phyloP scores from a whole-genome alignment of 2,888 invertebrate genomes.

The Drosophila cognata region DNA sequence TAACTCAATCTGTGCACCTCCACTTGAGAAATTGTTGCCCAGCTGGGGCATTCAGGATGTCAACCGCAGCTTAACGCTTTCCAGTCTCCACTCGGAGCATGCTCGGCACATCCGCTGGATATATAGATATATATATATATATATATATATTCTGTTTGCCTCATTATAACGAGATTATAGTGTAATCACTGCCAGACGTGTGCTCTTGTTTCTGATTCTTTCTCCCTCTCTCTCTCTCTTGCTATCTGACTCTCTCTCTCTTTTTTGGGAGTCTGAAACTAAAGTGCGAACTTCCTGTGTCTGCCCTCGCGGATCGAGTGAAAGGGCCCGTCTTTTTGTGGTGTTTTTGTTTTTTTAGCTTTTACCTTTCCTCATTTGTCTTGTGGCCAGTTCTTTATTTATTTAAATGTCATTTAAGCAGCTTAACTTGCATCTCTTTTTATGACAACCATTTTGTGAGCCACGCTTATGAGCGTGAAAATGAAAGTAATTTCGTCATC shows the following conservation, averaged over 20 bases:
- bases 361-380: constrained; percentile 60
- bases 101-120: constrained; percentile 71
- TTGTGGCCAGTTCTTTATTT: constrained; percentile 53
- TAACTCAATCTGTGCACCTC: constrained; percentile 63
- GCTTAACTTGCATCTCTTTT: constrained; percentile 67
- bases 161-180: constrained; percentile 76
- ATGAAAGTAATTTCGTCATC: constrained; percentile 76
- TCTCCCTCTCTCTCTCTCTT: constrained; percentile 5
- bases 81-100: constrained; percentile 49
- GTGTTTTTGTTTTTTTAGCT: constrained; percentile 16
- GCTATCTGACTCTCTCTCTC: constrained; percentile 10
- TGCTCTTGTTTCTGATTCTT: constrained; percentile 36
- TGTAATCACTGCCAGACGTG: constrained; percentile 72
- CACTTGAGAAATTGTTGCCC: constrained; percentile 60
- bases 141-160: constrained; percentile 54
- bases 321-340: constrained; percentile 56
- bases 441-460: constrained; percentile 64
- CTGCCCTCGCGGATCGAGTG: constrained; percentile 43
- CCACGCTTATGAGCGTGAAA: constrained; percentile 73
- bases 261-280: constrained; percentile 17
- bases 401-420: constrained; percentile 80
- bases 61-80: constrained; percentile 67
- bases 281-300: constrained; percentile 76
- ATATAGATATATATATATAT: not conserved
- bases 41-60: constrained; percentile 78